phyloP scores from a whole-genome alignment of 2,113 vertebrate genomes.

The Lepus timidus region DNA sequence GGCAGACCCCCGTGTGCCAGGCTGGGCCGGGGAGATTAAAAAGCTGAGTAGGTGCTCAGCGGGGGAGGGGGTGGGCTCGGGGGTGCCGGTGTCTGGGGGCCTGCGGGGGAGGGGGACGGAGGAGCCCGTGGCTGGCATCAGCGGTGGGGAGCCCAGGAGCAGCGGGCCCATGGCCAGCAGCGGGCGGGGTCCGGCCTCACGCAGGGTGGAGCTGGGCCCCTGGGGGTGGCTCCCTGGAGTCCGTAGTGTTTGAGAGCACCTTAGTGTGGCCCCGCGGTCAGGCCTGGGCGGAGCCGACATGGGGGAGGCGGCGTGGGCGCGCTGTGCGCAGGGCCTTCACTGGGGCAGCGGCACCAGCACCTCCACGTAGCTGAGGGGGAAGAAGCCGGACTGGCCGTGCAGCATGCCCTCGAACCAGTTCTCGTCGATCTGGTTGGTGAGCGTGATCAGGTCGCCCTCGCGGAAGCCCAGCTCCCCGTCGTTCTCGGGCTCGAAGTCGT shows the following conservation, averaged over 20 bases:
- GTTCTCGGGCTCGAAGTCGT: slow-evolving; percentile 98
- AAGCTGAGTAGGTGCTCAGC: background rate
- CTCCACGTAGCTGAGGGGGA: slow-evolving; percentile 98
- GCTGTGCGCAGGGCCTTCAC: slow-evolving; percentile 83
- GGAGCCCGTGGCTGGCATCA: background rate
- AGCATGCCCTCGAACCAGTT: slow-evolving; percentile 99
- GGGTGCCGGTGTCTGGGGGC: background rate
- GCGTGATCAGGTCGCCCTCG: slow-evolving; percentile 97
- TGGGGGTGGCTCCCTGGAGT: background rate
- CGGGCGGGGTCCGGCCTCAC: background rate
- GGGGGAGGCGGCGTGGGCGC: background rate
- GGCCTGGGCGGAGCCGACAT: background rate
- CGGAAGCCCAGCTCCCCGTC: slow-evolving; percentile 98
- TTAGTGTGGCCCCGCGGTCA: slow-evolving; percentile 49
- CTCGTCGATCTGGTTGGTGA: slow-evolving; percentile 99
- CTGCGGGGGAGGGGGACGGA: background rate
- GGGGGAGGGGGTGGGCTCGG: background rate
- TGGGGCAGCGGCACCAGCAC: slow-evolving; percentile 96
- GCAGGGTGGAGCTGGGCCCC: background rate
- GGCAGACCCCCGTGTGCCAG: background rate
- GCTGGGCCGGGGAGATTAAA: background rate
- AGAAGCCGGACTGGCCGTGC: slow-evolving; percentile 96
- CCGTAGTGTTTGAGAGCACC: slow-evolving; percentile 77
- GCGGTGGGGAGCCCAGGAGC: background rate
- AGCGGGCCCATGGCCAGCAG: slow-evolving; percentile 68